Percentiles rank a stretch among this genome's conserved stretches.
phyloP scores from a whole-genome alignment of 2,888 invertebrate species.

The Hemicrepidius hirtus region DNA sequence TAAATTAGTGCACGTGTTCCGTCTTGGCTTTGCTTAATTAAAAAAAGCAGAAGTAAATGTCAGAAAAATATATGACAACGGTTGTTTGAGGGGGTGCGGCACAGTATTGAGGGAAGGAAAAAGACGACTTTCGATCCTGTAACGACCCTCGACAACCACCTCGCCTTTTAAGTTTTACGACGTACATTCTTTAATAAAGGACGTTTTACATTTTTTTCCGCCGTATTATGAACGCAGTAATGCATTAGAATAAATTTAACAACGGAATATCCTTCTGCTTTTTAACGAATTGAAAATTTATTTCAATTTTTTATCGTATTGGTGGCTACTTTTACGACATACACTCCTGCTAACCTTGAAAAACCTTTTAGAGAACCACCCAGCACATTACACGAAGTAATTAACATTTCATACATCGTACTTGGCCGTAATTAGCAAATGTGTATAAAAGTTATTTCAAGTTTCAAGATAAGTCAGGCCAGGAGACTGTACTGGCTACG shows the following conservation, averaged over 20 bases:
- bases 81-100: constrained; percentile 24
- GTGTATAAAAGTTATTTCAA: no score
- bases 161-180: constrained; percentile 10
- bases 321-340: no score
- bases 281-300: no score
- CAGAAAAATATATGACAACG: constrained; percentile 38
- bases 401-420: no score
- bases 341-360: no score
- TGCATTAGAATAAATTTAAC: neutral
- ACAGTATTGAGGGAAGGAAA: constrained; percentile 17
- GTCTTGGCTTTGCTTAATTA: constrained; percentile 42
- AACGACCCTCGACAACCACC: neutral
- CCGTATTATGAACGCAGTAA: neutral
- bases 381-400: no score
- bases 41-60: constrained; percentile 44
- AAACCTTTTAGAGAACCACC: no score
- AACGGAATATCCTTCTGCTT: neutral
- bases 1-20: constrained; percentile 40
- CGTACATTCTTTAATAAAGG: constrained; percentile 8
- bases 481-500: no score
- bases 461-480: no score
- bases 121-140: constrained; percentile 1
- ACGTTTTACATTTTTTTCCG: constrained; percentile 7
- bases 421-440: no score
- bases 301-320: no score